phyloP scores from a whole-genome alignment of 2,113 vertebrate species.

The Prunella himalayana region DNA sequence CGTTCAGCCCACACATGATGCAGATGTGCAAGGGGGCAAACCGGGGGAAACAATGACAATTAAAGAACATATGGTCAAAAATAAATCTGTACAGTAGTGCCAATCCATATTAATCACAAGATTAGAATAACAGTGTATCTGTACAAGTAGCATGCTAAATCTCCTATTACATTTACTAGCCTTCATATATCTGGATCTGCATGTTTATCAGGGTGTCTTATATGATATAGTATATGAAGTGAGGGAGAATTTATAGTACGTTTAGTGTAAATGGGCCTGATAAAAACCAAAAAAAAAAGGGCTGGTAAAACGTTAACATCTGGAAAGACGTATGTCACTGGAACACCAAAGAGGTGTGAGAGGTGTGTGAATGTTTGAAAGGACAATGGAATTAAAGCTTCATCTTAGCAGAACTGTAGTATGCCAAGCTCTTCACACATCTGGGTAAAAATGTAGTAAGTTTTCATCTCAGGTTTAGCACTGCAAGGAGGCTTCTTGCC shows the following conservation, averaged over 20 bases:
- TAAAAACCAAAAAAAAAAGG: constrained; percentile 56
- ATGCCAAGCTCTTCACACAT: neutral
- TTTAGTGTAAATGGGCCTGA: constrained; percentile 62
- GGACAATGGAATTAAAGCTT: neutral
- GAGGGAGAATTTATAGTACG: constrained; percentile 58
- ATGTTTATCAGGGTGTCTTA: constrained; percentile 55
- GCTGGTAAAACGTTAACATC: constrained; percentile 69
- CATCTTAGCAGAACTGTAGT: neutral
- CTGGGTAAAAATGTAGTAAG: neutral
- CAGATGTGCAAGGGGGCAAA: constrained; percentile 62
- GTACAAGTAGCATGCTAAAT: constrained; percentile 64
- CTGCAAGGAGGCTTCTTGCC: neutral
- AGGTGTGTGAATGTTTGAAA: neutral
- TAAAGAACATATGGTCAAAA: constrained; percentile 72
- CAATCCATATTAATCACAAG: constrained; percentile 66
- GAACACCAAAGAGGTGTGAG: neutral
- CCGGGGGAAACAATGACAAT: constrained; percentile 53
- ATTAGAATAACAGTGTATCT: constrained; percentile 67
- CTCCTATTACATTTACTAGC: constrained; percentile 52
- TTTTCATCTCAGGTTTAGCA: neutral
- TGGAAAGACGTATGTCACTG: constrained; percentile 69
- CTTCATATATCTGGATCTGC: constrained; percentile 48
- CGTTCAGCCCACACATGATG: neutral
- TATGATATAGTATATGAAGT: constrained; percentile 48
- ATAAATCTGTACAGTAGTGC: constrained; percentile 78